phyloP scores from a whole-genome alignment of 2,113 vertebrate species.

The Oreochromis niloticus region DNA sequence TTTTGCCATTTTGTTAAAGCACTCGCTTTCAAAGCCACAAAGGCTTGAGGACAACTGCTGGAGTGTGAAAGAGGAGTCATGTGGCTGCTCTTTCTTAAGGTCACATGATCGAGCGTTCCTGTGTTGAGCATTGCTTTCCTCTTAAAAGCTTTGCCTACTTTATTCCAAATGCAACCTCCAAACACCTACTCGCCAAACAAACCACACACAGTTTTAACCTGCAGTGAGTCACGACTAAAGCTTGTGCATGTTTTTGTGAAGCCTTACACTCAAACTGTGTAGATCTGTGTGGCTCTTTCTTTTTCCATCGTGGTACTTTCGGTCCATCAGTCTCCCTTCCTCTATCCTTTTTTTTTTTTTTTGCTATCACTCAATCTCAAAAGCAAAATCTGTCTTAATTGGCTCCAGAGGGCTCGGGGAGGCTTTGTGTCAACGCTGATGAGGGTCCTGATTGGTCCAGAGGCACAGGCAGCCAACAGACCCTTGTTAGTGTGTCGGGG shows the following conservation, averaged over 20 bases:
- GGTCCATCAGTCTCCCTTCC: not conserved
- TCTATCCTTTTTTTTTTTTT: not conserved
- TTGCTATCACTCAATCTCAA: slow-evolving; percentile 61
- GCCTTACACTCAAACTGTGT: not conserved
- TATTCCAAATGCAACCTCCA: not conserved
- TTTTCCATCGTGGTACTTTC: not conserved
- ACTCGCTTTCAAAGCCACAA: not conserved
- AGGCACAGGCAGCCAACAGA: slow-evolving; percentile 71
- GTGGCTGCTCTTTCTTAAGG: slow-evolving; percentile 20
- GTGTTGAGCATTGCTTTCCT: slow-evolving; percentile 73
- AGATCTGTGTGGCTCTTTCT: not conserved
- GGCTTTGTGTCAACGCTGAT: slow-evolving; percentile 73
- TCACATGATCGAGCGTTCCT: slow-evolving; percentile 33
- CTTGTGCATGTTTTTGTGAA: not conserved
- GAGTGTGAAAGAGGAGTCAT: slow-evolving; percentile 58
- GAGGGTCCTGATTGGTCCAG: slow-evolving; percentile 79
- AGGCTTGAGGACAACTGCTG: slow-evolving; percentile 1
- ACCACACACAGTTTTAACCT: not conserved
- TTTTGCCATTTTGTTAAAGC: not conserved
- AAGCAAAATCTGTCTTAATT: slow-evolving; percentile 78
- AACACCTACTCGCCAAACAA: not conserved
- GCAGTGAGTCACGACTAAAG: not conserved
- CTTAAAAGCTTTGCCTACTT: not conserved
- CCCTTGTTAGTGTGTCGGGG: slow-evolving; percentile 68
- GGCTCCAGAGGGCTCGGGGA: slow-evolving; percentile 67